These are phyloP conservation scores for Ichneumon xanthorius DNA, from an alignment of 2,888 invertebrate species.

Conservation along the genomic window DNA sequence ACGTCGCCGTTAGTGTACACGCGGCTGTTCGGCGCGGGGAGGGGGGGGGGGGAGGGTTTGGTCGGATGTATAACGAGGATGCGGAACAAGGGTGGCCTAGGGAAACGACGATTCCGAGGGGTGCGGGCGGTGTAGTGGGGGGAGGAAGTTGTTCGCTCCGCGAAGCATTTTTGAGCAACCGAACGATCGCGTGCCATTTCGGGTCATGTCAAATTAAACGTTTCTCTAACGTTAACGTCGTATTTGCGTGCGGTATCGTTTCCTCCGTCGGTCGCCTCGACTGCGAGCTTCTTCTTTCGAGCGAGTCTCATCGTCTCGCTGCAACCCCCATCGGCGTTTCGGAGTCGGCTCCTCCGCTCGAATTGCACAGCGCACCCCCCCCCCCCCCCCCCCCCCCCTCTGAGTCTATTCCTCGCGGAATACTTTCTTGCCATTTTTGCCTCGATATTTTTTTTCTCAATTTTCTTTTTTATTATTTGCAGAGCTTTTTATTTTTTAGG, in stretches of 20 bases:
- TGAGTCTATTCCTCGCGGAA: slow-evolving; percentile 18
- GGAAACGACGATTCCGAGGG: slow-evolving; percentile 12
- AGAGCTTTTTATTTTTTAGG: slow-evolving; percentile 36
- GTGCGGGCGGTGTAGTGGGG: slow-evolving; percentile 6
- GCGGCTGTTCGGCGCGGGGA: background rate
- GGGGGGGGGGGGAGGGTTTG: too few relatives aligned
- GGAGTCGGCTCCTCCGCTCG: slow-evolving; percentile 10
- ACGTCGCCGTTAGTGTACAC: slow-evolving; percentile 27
- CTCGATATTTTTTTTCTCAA: slow-evolving; percentile 6
- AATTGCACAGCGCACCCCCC: background rate
- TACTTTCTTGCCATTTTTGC: slow-evolving; percentile 14
- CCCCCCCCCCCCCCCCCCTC: background rate
- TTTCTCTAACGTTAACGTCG: slow-evolving; percentile 81
- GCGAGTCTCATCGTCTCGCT: slow-evolving; percentile 18
- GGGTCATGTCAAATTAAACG: slow-evolving; percentile 81
- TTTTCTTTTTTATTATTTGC: slow-evolving; percentile 13
- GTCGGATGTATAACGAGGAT: slow-evolving; percentile 60
- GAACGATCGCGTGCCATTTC: slow-evolving; percentile 80
- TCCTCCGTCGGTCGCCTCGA: slow-evolving; percentile 60
- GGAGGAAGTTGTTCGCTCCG: slow-evolving; percentile 42
- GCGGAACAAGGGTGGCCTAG: slow-evolving; percentile 31
- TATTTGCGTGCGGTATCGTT: slow-evolving; percentile 80
- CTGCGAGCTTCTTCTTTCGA: slow-evolving; percentile 39
- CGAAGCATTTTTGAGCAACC: slow-evolving; percentile 65
- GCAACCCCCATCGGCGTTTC: slow-evolving; percentile 14